phyloP scores from a whole-genome alignment of 1,140 invertebrate genomes.

The Musca domestica region DNA sequence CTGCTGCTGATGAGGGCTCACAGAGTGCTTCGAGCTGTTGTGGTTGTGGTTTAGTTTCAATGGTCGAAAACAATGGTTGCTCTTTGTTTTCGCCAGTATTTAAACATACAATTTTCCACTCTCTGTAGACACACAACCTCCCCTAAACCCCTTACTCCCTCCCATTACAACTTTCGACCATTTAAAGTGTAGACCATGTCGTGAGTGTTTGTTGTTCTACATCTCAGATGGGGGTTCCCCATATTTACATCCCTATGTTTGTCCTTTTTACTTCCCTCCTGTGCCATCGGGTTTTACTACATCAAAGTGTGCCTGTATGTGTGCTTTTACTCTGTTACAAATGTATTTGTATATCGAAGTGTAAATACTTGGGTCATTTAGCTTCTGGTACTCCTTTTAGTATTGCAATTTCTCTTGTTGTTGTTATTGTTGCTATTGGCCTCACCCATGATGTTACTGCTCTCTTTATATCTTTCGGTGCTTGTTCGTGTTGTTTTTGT shows the following conservation, averaged over 20 bases:
- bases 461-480: no score
- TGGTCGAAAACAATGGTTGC: conserved; percentile 14
- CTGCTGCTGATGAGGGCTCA: no score
- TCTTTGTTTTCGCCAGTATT: conserved; percentile 5
- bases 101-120: conserved; percentile 13
- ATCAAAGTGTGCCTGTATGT: neutral
- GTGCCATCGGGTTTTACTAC: no score
- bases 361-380: conserved; percentile 18
- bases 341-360: conserved; percentile 3
- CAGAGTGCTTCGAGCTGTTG: conserved; percentile 16
- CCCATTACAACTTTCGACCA: neutral
- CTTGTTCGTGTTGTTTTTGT: no score
- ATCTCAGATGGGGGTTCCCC: no score
- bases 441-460: neutral
- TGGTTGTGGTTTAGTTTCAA: conserved; percentile 19
- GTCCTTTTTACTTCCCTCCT: no score
- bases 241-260: no score
- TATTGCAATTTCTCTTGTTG: neutral
- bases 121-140: neutral
- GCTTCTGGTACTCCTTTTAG: neutral
- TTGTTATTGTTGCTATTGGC: neutral
- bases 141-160: neutral
- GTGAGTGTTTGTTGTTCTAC: no score
- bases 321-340: no score
- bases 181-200: neutral